Evolutionary conservation across 2,888 invertebrate species (phyloP).

Genomic region (Brachypalpus laphriformis): DNA sequence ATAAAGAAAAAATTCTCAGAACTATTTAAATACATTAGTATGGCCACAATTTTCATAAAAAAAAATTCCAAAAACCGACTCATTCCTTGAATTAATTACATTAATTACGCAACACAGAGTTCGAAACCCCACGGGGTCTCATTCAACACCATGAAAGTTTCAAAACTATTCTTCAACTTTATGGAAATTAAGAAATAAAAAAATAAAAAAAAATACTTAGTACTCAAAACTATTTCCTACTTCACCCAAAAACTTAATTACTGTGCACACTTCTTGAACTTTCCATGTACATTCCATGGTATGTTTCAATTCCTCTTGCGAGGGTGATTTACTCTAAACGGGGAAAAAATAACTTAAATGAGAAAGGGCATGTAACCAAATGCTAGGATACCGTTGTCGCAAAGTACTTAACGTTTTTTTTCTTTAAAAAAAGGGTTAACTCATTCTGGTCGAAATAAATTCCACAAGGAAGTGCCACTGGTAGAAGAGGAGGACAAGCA

Average conservation of each 20-base stretch:
- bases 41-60: background rate
- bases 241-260: conserved; percentile 38
- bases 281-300: conserved; percentile 21
- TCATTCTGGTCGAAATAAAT: conserved; percentile 46
- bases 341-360: background rate
- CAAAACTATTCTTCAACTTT: background rate
- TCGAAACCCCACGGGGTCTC: background rate
- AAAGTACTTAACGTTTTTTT: conserved; percentile 38
- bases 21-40: too few species aligned
- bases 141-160: background rate
- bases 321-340: conserved; percentile 27
- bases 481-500: background rate
- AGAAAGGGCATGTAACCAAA: conserved; percentile 38
- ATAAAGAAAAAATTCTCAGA: too few species aligned
- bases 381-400: conserved; percentile 42
- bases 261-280: conserved; percentile 18
- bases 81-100: background rate
- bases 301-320: conserved; percentile 17
- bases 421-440: conserved; percentile 46
- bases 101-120: background rate
- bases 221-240: conserved; percentile 15
- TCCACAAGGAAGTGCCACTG: conserved; percentile 24
- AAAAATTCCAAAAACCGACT: background rate
- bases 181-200: background rate
- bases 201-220: too few species aligned